Evolutionary conservation across 2,113 vertebrate species (phyloP).

Genomic region (Chamaetylas fuelleborni): DNA sequence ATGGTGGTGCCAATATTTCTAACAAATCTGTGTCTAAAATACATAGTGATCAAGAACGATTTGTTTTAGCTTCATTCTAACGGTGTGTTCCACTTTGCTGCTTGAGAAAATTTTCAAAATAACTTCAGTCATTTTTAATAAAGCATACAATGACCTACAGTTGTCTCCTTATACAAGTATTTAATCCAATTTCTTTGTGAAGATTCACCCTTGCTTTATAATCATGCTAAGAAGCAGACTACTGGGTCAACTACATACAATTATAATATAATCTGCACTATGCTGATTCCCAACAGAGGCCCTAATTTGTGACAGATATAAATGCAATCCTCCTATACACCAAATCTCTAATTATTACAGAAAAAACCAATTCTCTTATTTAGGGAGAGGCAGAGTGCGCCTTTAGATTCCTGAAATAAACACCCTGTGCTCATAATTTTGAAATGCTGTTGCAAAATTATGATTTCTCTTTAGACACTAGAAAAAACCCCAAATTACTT

Average conservation of each 20-base stretch:
- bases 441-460: neutral
- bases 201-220: neutral
- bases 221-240: neutral
- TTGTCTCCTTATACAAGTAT: neutral
- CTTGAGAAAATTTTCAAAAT: neutral
- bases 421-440: neutral
- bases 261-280: neutral
- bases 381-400: neutral
- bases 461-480: neutral
- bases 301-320: neutral
- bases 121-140: neutral
- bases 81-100: neutral
- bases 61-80: neutral
- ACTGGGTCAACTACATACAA: neutral
- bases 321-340: neutral
- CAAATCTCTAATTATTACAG: neutral
- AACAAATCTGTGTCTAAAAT: neutral
- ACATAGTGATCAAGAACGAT: neutral
- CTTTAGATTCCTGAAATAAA: neutral
- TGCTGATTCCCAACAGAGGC: neutral
- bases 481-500: neutral
- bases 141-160: neutral
- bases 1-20: neutral
- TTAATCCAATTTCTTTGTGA: neutral
- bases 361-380: neutral